Conservation (phyloP, 2,113 vertebrate species). For the Hippolais icterina region DNA sequence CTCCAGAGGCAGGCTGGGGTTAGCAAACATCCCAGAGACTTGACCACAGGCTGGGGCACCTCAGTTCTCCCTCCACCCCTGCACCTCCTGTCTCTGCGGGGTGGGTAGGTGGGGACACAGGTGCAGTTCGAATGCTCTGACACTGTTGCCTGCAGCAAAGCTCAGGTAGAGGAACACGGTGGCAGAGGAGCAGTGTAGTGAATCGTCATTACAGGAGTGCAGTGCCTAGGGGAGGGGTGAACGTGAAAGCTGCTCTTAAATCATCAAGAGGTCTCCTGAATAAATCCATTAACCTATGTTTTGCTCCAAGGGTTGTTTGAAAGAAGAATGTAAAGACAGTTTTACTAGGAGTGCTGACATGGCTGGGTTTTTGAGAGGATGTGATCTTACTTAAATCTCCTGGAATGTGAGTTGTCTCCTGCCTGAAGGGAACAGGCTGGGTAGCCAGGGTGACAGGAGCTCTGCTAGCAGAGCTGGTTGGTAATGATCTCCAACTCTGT, state of each 20-base stretch:
- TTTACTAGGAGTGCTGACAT: not conserved
- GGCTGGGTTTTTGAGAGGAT: not conserved
- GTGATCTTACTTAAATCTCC: not conserved
- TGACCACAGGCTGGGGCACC: not conserved
- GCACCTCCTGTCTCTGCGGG: not conserved
- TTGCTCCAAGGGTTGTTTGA: not conserved
- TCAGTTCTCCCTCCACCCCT: rapidly evolving
- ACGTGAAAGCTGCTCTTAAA: not conserved
- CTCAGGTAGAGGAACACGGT: not conserved
- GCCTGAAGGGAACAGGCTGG: not conserved
- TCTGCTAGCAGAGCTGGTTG: not conserved
- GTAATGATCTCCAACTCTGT: not conserved
- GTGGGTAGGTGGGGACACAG: not conserved
- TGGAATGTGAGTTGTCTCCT: not conserved
- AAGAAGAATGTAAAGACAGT: not conserved
- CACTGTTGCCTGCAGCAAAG: not conserved
- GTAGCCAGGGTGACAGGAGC: not conserved
- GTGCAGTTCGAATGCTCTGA: not conserved
- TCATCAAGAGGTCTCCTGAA: not conserved
- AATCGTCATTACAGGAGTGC: not conserved
- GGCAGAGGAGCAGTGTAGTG: not conserved
- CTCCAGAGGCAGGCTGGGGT: not conserved
- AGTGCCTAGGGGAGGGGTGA: not conserved
- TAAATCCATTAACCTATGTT: not conserved
- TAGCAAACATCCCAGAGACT: not conserved